Base-by-base conservation (phyloP, 2,888 invertebrate genomes). In the Kryphioiulus occultus region DNA sequence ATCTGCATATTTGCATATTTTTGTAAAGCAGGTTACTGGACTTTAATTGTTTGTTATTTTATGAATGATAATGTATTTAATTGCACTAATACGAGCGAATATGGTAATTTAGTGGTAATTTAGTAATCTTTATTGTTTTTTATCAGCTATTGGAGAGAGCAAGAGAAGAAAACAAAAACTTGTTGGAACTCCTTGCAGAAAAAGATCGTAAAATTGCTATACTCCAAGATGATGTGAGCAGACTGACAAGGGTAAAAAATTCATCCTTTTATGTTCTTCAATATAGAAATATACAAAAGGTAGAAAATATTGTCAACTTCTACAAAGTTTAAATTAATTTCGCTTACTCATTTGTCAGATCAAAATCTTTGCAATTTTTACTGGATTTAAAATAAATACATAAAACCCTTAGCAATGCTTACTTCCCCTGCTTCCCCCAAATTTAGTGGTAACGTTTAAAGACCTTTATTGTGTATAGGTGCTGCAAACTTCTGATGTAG, bases 131-230 rank as follows among this genome's bases (percentile, higher is more conserved):
- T 10, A 47, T 47, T 47, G 15, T 17, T 86, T 32, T 15, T 82
- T 89, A 89, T 26, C 90, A 92, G 92, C 85, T 92, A 83, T 90
- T 92, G 78, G 92, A 92, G 89, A 91, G 91, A 86, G 92, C 92
- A 7, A 91, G 92, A 88, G 92, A 92, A 88, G 92, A 92, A 88
- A 92, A 92, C 88, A 90, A 91, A 30, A 91, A 92, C 85, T 90
- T 92, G 86, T 88, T 92, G 86, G 91, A 91, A 17, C 90, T 92
- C 9, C 89, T 92, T 87, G 92, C 92, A 87, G 92, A 92, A 88
- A 91, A 92, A 59, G 92, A 92, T 90, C 91, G 91, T 87, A 92
- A 92, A 89, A 92, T 92, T 89, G 90, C 91, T 89, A 90, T 91
- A 3, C 90, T 92, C 4, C 92, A 92, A 88, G 91, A 91, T n/a